A percentile compares a stretch with the other conserved stretches of the same genome.
Conservation (phyloP, 2,888 invertebrate species). For the Limnephilus lunatus region DNA sequence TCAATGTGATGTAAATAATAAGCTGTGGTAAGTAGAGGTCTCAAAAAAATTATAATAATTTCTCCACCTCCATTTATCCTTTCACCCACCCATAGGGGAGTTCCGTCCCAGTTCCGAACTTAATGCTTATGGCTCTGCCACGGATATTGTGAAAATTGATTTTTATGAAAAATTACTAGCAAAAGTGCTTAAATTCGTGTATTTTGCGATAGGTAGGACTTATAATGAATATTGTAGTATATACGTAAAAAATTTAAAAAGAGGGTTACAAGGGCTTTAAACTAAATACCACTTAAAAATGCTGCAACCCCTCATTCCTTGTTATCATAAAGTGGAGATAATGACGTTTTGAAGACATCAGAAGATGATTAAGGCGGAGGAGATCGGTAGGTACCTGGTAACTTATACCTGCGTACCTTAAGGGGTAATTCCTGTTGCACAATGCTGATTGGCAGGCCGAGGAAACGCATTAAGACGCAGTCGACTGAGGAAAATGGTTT, state of each 20-base stretch:
- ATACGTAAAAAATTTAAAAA: background rate
- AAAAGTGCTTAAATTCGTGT: background rate
- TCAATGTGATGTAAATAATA: no score
- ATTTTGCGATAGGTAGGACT: background rate
- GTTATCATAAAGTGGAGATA: background rate
- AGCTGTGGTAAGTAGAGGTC: no score
- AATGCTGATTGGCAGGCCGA: conserved; percentile 25
- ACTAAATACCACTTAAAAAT: background rate
- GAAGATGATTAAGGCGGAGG: background rate
- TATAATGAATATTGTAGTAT: background rate
- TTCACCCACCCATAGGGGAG: no score
- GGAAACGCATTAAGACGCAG: conserved; percentile 35
- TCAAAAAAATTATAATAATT: no score
- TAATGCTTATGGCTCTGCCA: background rate
- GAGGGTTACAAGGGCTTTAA: background rate
- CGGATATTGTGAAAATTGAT: background rate
- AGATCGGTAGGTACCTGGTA: background rate
- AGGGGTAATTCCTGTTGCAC: conserved; percentile 41
- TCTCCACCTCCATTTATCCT: no score
- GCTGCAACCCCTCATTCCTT: background rate
- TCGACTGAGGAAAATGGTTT: conserved; percentile 35
- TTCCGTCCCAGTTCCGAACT: no score
- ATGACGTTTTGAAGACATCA: conserved; percentile 14
- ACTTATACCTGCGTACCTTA: background rate
- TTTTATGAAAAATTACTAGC: background rate